Conservation (phyloP, 1,140 invertebrate species). For the Adelges cooleyi region DNA sequence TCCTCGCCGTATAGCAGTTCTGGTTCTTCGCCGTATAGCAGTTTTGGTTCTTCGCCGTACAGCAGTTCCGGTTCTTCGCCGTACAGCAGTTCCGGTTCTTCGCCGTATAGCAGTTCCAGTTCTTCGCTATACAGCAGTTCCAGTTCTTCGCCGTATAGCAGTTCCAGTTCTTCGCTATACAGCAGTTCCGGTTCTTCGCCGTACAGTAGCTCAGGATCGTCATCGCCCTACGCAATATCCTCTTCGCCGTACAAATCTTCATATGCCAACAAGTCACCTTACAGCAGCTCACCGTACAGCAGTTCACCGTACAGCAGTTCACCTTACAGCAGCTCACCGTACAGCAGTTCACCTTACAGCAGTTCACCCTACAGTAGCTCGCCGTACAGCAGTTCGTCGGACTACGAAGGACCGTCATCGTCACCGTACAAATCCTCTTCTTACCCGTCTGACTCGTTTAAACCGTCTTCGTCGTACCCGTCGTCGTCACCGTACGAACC, state of each 20-base stretch:
- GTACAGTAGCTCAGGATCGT: not conserved
- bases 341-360: not conserved
- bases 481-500: not conserved
- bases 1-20: not conserved
- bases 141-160: not conserved
- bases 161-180: not conserved
- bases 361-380: not conserved
- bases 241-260: not conserved
- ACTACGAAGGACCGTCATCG: not conserved
- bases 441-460: constrained; percentile 11
- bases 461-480: not conserved
- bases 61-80: not conserved
- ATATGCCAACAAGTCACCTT: not conserved
- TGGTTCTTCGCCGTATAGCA: not conserved
- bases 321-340: not conserved
- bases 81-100: not conserved
- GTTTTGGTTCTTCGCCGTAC: not conserved
- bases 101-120: not conserved
- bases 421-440: not conserved
- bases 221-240: not conserved
- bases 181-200: not conserved
- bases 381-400: too few species aligned
- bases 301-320: not conserved
- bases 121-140: not conserved
- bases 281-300: not conserved